phyloP scores from a whole-genome alignment of 2,113 vertebrate genomes.

The Eudyptes chrysolophus region DNA sequence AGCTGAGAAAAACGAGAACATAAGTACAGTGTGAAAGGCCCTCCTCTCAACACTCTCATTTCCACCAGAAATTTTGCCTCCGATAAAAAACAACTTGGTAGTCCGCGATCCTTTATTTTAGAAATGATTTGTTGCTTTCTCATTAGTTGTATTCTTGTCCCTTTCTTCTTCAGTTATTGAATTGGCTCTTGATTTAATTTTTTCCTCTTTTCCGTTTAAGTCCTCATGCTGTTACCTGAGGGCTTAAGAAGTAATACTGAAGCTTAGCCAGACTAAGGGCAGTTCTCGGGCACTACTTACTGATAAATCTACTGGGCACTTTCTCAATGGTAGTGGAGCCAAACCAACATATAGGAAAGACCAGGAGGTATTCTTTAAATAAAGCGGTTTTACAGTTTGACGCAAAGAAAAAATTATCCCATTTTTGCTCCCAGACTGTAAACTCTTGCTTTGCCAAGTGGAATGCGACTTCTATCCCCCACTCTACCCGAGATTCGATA shows the following conservation, averaged over 20 bases:
- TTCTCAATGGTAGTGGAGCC: neutral
- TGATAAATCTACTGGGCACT: neutral
- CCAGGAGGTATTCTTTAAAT: slow-evolving; percentile 18
- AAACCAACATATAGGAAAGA: neutral
- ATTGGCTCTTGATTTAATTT: neutral
- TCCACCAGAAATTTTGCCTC: neutral
- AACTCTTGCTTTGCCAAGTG: slow-evolving; percentile 72
- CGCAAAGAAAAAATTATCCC: slow-evolving; percentile 60
- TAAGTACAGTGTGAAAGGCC: neutral
- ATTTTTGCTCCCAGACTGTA: slow-evolving; percentile 69
- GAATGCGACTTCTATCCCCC: slow-evolving; percentile 58
- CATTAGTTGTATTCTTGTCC: neutral
- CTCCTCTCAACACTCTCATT: neutral
- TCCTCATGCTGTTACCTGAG: neutral
- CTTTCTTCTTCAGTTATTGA: neutral
- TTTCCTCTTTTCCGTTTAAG: neutral
- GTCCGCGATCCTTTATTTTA: neutral
- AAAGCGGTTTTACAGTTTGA: slow-evolving; percentile 18
- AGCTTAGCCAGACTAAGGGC: neutral
- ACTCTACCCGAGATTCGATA: slow-evolving; percentile 65
- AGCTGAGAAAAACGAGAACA: neutral
- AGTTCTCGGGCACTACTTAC: neutral
- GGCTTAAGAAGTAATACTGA: neutral
- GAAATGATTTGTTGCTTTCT: neutral
- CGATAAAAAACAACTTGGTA: neutral